phyloP scores from a whole-genome alignment of 2,113 vertebrate genomes.

The Paramisgurnus dabryanus region DNA sequence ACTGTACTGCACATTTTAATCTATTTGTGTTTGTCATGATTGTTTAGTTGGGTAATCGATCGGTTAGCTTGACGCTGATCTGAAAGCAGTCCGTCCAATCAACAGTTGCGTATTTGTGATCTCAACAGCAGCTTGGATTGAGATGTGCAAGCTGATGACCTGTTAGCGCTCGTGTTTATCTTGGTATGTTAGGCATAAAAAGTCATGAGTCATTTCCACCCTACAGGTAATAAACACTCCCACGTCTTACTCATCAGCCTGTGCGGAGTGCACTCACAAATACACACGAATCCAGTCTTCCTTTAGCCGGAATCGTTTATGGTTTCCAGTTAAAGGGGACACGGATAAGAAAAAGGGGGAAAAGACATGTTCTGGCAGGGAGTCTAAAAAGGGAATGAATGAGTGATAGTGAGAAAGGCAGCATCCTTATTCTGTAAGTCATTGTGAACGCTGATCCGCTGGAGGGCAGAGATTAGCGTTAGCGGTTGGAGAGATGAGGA shows the following conservation, averaged over 20 bases:
- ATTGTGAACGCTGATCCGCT: constrained; percentile 17
- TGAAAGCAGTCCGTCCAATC: constrained; percentile 23
- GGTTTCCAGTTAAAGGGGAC: constrained; percentile 46
- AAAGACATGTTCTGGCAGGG: constrained; percentile 29
- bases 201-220: constrained; percentile 46
- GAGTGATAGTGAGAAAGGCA: not conserved
- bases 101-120: constrained; percentile 8
- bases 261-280: constrained; percentile 30
- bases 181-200: constrained; percentile 42
- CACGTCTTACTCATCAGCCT: constrained; percentile 50
- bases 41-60: constrained; percentile 24
- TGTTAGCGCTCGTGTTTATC: constrained; percentile 42
- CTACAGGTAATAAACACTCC: constrained; percentile 51
- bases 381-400: not conserved
- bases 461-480: constrained; percentile 37
- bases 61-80: constrained; percentile 21
- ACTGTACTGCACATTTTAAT: not conserved
- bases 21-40: constrained; percentile 20
- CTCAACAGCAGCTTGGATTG: constrained; percentile 13
- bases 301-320: constrained; percentile 32
- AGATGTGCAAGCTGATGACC: constrained; percentile 11
- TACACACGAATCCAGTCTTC: constrained; percentile 30
- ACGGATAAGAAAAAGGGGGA: not conserved
- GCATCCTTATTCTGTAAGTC: constrained; percentile 21
- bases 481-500: constrained; percentile 22